phyloP scores from a whole-genome alignment of 2,113 vertebrate genomes.

The Pomatostomus ruficeps region DNA sequence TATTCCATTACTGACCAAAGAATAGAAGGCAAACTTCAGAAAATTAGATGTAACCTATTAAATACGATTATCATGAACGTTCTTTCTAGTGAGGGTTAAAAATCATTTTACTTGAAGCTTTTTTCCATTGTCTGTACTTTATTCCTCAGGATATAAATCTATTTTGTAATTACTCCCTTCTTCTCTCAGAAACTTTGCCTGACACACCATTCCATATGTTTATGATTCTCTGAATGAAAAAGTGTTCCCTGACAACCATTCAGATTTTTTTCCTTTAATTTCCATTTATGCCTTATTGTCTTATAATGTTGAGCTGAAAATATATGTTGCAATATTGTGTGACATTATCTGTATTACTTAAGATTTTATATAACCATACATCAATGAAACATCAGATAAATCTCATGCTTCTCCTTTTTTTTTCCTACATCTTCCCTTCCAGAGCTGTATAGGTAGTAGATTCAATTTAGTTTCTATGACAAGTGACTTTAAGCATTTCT shows the following conservation, averaged over 20 bases:
- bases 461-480: conserved; percentile 73
- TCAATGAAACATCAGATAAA: conserved; percentile 79
- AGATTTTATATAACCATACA: conserved; percentile 80
- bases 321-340: conserved; percentile 81
- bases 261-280: conserved; percentile 76
- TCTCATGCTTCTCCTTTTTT: conserved; percentile 60
- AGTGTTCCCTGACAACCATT: conserved; percentile 77
- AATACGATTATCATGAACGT: conserved; percentile 36
- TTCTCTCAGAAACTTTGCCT: conserved; percentile 76
- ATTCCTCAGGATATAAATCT: conserved; percentile 71
- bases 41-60: conserved; percentile 43
- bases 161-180: conserved; percentile 76
- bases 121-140: conserved; percentile 65
- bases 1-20: neutral
- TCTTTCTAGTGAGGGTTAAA: conserved; percentile 61
- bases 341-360: conserved; percentile 83
- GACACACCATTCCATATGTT: conserved; percentile 80
- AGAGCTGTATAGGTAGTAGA: conserved; percentile 68
- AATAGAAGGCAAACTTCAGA: conserved; percentile 15
- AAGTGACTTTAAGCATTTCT: conserved; percentile 78
- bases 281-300: conserved; percentile 82
- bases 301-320: conserved; percentile 77
- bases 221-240: conserved; percentile 81
- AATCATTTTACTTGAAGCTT: conserved; percentile 64
- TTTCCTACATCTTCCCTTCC: conserved; percentile 57